phyloP scores from a whole-genome alignment of 2,113 vertebrate genomes.

The Rattus rattus region DNA sequence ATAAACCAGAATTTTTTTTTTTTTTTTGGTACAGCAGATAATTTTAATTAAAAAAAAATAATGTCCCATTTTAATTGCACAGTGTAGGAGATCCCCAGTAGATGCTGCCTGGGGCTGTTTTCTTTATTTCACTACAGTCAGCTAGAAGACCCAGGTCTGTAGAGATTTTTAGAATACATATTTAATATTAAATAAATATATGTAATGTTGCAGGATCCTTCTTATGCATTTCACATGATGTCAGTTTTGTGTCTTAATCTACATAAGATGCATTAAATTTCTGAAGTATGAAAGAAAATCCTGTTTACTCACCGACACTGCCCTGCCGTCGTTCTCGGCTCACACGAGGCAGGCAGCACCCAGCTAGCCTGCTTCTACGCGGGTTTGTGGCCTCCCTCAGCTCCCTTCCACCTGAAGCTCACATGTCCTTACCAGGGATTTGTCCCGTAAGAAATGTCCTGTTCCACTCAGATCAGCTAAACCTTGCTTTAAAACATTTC shows the following conservation, averaged over 20 bases:
- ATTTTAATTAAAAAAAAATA: conserved; percentile 58
- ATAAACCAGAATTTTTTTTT: conserved; percentile 37
- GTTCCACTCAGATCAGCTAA: conserved; percentile 12
- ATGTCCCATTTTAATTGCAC: not conserved
- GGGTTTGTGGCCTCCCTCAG: not conserved
- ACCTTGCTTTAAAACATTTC: conserved; percentile 41
- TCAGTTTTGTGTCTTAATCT: not conserved
- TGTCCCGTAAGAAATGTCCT: conserved; percentile 47
- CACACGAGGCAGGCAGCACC: not conserved
- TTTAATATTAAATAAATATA: not conserved
- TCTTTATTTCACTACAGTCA: not conserved
- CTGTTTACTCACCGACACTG: conserved; percentile 28
- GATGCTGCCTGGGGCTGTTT: not conserved
- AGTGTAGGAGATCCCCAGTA: not conserved
- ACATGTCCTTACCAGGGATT: conserved; percentile 7
- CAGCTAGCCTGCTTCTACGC: not conserved
- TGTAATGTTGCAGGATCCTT: not conserved
- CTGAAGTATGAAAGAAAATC: not conserved
- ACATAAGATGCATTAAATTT: not conserved
- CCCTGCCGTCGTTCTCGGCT: not conserved
- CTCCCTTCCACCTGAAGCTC: not conserved
- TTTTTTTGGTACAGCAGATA: not conserved
- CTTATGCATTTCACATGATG: not conserved
- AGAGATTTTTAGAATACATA: not conserved
- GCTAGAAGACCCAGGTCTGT: not conserved